These are phyloP conservation scores for Notospermus geniculatus DNA, from an alignment of 1,140 invertebrate genomes.

Conservation along the genomic window DNA sequence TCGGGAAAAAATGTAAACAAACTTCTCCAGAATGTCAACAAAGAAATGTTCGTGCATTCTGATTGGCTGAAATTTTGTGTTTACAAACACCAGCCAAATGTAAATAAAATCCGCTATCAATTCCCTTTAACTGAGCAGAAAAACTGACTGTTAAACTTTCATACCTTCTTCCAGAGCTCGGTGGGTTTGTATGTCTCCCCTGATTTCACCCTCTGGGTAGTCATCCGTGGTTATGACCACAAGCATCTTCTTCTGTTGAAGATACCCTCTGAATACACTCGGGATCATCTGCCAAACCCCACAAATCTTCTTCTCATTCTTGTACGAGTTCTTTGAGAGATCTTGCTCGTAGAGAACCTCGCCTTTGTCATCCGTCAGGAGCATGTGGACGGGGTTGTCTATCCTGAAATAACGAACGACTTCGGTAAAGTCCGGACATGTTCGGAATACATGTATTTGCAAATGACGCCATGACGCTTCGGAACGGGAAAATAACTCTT, in stretches of 20 bases:
- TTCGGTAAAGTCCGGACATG: too few relatives aligned
- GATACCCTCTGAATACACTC: slow-evolving; percentile 67
- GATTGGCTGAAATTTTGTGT: too few relatives aligned
- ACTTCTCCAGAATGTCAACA: too few relatives aligned
- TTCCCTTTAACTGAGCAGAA: too few relatives aligned
- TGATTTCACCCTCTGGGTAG: slow-evolving; percentile 55
- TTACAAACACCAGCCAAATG: too few relatives aligned
- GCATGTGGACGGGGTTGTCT: not conserved
- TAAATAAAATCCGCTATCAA: too few relatives aligned
- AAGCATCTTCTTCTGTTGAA: slow-evolving; percentile 32
- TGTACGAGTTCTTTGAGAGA: not conserved
- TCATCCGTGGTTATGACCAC: slow-evolving; percentile 48
- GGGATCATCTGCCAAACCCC: slow-evolving; percentile 84
- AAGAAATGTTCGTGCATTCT: too few relatives aligned
- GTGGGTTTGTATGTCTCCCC: slow-evolving; percentile 40
- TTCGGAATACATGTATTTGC: too few relatives aligned
- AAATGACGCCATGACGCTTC: too few relatives aligned
- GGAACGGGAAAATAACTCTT: too few relatives aligned
- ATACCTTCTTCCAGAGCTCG: not conserved
- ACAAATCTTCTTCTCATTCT: slow-evolving; percentile 59
- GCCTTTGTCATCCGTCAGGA: not conserved
- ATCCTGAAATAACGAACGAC: slow-evolving; percentile 5
- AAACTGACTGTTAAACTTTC: too few relatives aligned
- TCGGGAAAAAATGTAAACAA: too few relatives aligned
- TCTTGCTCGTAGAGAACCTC: slow-evolving; percentile 6